Evolutionary conservation across 2,113 vertebrate genomes (phyloP), one percentile per base, ranked within the genome.

Genomic region (Empidonax traillii): DNA sequence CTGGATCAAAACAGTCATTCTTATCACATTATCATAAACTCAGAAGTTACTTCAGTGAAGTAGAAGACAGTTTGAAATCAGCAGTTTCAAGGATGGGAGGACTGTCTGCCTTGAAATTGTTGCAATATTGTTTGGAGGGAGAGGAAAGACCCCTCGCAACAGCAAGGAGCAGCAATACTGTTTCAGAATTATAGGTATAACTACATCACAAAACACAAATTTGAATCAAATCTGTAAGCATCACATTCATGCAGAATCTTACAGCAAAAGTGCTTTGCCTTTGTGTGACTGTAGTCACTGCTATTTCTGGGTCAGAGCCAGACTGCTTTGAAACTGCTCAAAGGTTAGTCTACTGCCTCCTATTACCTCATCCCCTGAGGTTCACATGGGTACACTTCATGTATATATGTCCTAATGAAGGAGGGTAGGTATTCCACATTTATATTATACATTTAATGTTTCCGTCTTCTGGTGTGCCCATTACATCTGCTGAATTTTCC

Each of bases 1-100:
- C 39, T 68, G 43, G 41, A 92, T 95, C 62, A 92, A 93, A 93
- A 75, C 23, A 78, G 73, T 87, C 9, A 85, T 86, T 91, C 33
- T 87, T 63, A 61, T 87, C 62, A 85, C 25, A 81, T 83, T 82
- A 82, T 46, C 72, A 90, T 52, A 52, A 93, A 95, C 28, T 55
- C 30, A 30, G 46, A 79, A 92, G 28, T 51, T 83, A 27, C 35
- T 93, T 83, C 67, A 58, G 15, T 74, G 62, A n/a, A 0, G 0
- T 1, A 86, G 43, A 90, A 67, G 33, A 75, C 23, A 52, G 43
- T 31, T 69, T 88, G 46, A 87, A 33, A n/a, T 73, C 62, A 71
- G 49, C 33, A 69, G 23, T 80, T 91, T 69, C 62, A 30, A 67
- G 59, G 30, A 58, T 16, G 8, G 27, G 22, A 90, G 25, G 46